These are phyloP conservation scores for Agriopis aurantiaria DNA, from an alignment of 2,888 invertebrate species.

Conservation along the genomic window DNA sequence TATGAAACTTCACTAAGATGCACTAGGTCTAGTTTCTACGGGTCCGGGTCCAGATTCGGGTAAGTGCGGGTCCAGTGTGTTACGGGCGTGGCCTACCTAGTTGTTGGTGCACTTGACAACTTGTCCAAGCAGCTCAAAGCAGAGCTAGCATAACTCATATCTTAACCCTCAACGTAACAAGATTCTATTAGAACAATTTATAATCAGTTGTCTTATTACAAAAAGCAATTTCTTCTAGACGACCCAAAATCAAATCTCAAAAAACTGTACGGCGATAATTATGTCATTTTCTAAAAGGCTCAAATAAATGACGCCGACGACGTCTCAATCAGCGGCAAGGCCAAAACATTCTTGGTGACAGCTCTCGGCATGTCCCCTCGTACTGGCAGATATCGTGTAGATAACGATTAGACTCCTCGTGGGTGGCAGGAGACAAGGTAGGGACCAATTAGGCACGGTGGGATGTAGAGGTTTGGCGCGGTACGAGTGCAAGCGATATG, in stretches of 20 bases:
- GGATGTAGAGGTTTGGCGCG: slow-evolving; percentile 13
- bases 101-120: too few relatives aligned
- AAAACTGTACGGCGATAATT: neutral
- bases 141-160: too few relatives aligned
- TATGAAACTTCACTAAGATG: too few relatives aligned
- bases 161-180: too few relatives aligned
- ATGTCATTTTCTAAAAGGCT: slow-evolving; percentile 6
- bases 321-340: slow-evolving; percentile 22
- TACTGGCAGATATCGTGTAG: slow-evolving; percentile 5
- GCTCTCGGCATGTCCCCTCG: slow-evolving; percentile 22
- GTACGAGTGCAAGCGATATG: slow-evolving; percentile 10
- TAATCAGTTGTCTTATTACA: too few relatives aligned
- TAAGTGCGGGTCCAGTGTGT: too few relatives aligned
- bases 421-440: slow-evolving; percentile 17
- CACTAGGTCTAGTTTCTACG: too few relatives aligned
- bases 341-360: slow-evolving; percentile 24
- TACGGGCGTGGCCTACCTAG: too few relatives aligned
- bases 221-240: too few relatives aligned
- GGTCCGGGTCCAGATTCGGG: too few relatives aligned
- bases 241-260: neutral
- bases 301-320: neutral
- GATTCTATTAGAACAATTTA: too few relatives aligned
- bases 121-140: too few relatives aligned
- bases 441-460: slow-evolving; percentile 29
- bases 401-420: slow-evolving; percentile 20